Conservation (phyloP, 1,140 invertebrate species). For the Drosophila kikkawai region DNA sequence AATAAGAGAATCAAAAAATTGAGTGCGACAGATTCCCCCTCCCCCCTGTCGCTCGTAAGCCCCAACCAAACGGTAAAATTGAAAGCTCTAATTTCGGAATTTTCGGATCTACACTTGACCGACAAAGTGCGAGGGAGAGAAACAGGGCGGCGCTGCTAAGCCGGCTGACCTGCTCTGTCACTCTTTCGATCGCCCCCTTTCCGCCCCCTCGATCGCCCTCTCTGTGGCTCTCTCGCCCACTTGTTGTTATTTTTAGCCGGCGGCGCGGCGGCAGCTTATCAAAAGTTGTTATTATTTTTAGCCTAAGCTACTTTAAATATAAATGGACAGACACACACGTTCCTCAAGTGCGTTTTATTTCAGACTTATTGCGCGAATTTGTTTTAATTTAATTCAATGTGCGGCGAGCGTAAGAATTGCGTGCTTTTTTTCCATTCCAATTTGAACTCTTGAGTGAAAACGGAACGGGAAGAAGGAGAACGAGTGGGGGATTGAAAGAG, state of each 20-base stretch:
- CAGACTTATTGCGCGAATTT: slow-evolving; percentile 67
- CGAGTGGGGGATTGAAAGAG: slow-evolving; percentile 3
- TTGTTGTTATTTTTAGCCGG: slow-evolving; percentile 48
- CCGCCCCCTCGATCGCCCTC: not conserved
- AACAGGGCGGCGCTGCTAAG: slow-evolving; percentile 21
- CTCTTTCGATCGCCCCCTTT: slow-evolving; percentile 9
- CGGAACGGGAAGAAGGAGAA: not conserved
- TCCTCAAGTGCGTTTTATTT: slow-evolving; percentile 48
- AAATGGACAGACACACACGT: slow-evolving; percentile 30
- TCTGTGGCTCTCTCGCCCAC: slow-evolving; percentile 48
- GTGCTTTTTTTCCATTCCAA: slow-evolving; percentile 29
- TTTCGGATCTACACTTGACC: slow-evolving; percentile 42
- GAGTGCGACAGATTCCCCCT: slow-evolving; percentile 18
- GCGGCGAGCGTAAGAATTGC: slow-evolving; percentile 40
- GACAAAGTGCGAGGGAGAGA: slow-evolving; percentile 21
- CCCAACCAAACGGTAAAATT: slow-evolving; percentile 24
- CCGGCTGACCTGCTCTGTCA: slow-evolving; percentile 43
- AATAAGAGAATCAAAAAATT: slow-evolving; percentile 31
- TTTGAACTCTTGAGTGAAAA: slow-evolving; percentile 9
- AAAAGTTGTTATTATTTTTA: slow-evolving; percentile 69
- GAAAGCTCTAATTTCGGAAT: slow-evolving; percentile 28
- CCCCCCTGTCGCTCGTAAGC: not conserved
- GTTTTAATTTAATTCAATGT: slow-evolving; percentile 74
- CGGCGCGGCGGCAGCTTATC: slow-evolving; percentile 74
- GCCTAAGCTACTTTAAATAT: slow-evolving; percentile 62